A percentile compares a stretch with the other conserved stretches of the same genome.
Evolutionary conservation across 1,140 invertebrate species (phyloP).

Genomic region (Hyles vespertilio): DNA sequence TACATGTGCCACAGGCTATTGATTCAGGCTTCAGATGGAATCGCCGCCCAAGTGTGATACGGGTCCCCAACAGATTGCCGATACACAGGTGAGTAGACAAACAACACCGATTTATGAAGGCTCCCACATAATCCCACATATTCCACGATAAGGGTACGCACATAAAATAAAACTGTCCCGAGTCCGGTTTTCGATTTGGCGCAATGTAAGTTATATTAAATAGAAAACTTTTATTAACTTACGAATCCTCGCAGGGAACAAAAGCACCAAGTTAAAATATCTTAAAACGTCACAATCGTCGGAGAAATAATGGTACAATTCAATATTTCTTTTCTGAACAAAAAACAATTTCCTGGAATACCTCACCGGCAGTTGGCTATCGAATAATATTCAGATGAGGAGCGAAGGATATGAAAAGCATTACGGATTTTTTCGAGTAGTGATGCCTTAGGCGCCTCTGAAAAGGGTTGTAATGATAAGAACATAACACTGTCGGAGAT

Average conservation of each 20-base stretch:
- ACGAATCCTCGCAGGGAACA: neutral
- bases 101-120: conserved; percentile 44
- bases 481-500: conserved; percentile 11
- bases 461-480: conserved; percentile 17
- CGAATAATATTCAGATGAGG: conserved; percentile 41
- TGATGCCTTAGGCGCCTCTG: conserved; percentile 8
- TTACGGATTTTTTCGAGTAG: conserved; percentile 25
- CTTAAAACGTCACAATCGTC: conserved; percentile 14
- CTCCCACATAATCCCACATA: conserved; percentile 19
- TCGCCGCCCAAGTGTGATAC: conserved; percentile 36
- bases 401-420: conserved; percentile 33
- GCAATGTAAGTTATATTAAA: conserved; percentile 22
- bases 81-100: conserved; percentile 36
- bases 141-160: conserved; percentile 16
- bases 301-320: conserved; percentile 20
- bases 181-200: conserved; percentile 26
- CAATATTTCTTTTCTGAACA: conserved; percentile 22
- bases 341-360: conserved; percentile 34
- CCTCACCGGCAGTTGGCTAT: conserved; percentile 26
- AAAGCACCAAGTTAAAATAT: conserved; percentile 8
- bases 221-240: conserved; percentile 20
- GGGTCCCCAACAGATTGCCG: conserved; percentile 26
- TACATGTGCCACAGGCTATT: conserved; percentile 32
- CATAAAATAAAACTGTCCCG: conserved; percentile 24
- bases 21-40: conserved; percentile 27